Evolutionary conservation across 64 coral and sea anemone genomes (phyloP).

Genomic region (Acropora tenuis): DNA sequence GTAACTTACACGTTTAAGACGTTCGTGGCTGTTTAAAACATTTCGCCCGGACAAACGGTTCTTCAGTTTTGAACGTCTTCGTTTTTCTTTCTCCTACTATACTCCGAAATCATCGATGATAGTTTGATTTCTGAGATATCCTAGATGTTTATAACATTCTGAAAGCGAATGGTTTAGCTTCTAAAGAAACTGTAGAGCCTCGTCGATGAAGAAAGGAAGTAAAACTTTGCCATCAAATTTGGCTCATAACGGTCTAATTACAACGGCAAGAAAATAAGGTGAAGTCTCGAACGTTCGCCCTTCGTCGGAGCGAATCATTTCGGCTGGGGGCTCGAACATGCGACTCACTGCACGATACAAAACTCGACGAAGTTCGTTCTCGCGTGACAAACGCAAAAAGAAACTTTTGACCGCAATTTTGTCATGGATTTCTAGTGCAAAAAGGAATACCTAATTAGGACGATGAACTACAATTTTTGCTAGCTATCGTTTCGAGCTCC

Average conservation of each 20-base stretch:
- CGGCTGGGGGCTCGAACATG: not conserved
- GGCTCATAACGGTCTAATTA: not conserved
- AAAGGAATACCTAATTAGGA: not conserved
- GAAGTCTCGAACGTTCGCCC: too few relatives aligned
- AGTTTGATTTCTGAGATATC: slow-evolving; percentile 1
- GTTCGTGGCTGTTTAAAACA: not conserved
- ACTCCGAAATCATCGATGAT: not conserved
- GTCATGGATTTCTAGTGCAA: not conserved
- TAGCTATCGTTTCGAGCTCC: not conserved
- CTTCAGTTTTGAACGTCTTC: not conserved
- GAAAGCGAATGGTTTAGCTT: not conserved
- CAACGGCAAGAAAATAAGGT: not conserved
- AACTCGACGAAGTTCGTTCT: not conserved
- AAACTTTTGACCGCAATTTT: not conserved
- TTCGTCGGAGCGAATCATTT: not conserved
- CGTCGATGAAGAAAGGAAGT: not conserved
- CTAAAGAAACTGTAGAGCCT: not conserved
- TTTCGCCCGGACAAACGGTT: not conserved
- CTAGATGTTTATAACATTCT: not conserved
- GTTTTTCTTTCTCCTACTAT: not conserved
- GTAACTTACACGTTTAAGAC: not conserved
- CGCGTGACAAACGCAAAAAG: not conserved
- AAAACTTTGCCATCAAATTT: not conserved
- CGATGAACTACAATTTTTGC: not conserved
- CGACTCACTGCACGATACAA: not conserved